phyloP scores from a whole-genome alignment of 2,797 vertebrate species.

The Pitangus sulphuratus region DNA sequence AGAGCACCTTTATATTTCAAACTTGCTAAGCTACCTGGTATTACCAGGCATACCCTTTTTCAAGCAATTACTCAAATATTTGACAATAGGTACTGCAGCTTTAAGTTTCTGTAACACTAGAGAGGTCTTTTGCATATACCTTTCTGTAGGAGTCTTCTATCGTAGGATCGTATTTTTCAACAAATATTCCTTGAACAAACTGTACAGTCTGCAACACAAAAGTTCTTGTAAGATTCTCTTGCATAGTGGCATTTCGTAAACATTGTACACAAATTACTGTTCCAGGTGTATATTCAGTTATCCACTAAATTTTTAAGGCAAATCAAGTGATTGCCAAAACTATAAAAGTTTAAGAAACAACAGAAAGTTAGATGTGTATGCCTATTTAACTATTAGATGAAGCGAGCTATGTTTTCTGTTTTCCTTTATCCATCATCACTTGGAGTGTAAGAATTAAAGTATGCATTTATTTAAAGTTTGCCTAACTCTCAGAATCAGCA shows the following conservation, averaged over 20 bases:
- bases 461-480: neutral
- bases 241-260: neutral
- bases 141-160: slow-evolving; percentile 99
- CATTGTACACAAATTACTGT: neutral
- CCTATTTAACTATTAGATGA: neutral
- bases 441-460: neutral
- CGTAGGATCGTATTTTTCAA: slow-evolving; percentile 99
- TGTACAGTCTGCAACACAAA: slow-evolving; percentile 89
- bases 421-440: neutral
- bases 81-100: neutral
- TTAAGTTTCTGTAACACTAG: neutral
- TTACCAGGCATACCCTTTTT: neutral
- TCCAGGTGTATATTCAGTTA: neutral
- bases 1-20: neutral
- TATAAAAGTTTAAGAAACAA: neutral
- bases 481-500: neutral
- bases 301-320: neutral
- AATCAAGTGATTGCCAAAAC: neutral
- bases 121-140: slow-evolving; percentile 74
- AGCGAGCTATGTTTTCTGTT: neutral
- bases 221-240: neutral
- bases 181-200: slow-evolving; percentile 99
- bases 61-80: neutral
- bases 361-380: neutral
- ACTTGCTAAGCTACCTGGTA: neutral